phyloP scores from a whole-genome alignment of 2,113 vertebrate species.

The Gallinago jamesoni region DNA sequence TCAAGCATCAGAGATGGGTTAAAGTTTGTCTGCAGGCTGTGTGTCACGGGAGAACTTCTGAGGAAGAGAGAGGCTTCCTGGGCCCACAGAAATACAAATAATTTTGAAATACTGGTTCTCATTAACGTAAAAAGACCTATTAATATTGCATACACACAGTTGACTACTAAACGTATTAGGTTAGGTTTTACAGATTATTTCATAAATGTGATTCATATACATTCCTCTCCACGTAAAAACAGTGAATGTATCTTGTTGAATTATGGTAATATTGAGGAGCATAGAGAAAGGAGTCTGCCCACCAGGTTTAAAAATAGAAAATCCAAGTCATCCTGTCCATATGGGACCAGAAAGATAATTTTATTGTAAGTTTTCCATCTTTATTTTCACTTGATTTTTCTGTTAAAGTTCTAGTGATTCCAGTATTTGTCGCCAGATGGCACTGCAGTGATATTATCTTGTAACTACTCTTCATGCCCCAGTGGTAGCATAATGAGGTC shows the following conservation, averaged over 20 bases:
- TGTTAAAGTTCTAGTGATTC: background rate
- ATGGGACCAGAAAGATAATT: background rate
- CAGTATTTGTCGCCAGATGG: slow-evolving; percentile 35
- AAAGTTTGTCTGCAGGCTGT: background rate
- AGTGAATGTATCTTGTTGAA: background rate
- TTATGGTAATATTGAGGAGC: background rate
- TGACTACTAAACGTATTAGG: background rate
- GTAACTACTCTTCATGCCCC: fast-evolving
- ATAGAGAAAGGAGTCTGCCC: background rate
- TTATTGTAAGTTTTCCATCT: background rate
- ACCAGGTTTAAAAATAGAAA: background rate
- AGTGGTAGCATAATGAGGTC: background rate
- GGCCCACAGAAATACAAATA: background rate
- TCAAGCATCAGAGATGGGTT: background rate
- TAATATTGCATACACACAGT: background rate
- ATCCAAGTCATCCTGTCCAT: background rate
- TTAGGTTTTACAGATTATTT: background rate
- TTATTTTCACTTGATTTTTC: background rate
- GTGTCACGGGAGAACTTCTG: background rate
- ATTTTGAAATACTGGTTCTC: background rate
- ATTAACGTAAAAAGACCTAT: background rate
- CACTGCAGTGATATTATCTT: background rate
- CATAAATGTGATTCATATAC: background rate
- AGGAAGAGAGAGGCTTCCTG: background rate
- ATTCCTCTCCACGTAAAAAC: background rate